phyloP scores from a whole-genome alignment of 92 coral and sea anemone species.

The Isaurus tuberculatus region DNA sequence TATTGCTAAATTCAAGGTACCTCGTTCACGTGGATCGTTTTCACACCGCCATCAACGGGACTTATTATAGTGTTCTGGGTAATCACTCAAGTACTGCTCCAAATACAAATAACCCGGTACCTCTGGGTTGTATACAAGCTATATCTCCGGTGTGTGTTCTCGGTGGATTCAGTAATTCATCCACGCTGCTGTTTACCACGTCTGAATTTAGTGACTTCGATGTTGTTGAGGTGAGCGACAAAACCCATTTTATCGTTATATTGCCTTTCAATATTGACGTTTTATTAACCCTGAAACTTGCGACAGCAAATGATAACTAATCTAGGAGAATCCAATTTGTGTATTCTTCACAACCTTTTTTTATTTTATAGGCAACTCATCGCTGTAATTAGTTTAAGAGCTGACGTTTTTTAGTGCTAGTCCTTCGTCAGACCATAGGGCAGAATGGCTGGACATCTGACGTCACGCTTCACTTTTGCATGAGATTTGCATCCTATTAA shows the following conservation, averaged over 20 bases:
- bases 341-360: too few species aligned
- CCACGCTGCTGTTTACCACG: conserved; percentile 63
- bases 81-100: conserved; percentile 39
- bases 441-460: too few species aligned
- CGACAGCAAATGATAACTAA: too few species aligned
- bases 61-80: conserved; percentile 54
- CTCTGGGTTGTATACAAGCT: conserved; percentile 56
- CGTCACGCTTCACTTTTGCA: too few species aligned
- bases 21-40: conserved; percentile 74
- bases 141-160: conserved; percentile 64
- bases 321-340: too few species aligned
- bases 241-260: background rate
- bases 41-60: conserved; percentile 48
- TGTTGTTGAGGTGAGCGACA: conserved; percentile 60
- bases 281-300: too few species aligned
- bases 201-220: conserved; percentile 74
- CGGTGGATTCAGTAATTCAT: conserved; percentile 44
- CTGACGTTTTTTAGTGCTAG: too few species aligned
- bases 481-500: too few species aligned
- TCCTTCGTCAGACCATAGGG: too few species aligned
- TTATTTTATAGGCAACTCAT: too few species aligned
- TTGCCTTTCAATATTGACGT: too few species aligned
- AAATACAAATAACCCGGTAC: background rate
- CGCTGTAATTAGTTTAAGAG: too few species aligned
- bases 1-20: conserved; percentile 36